Evolutionary conservation across 2,797 vertebrate species (phyloP).

Genomic region (Dallia pectoralis): DNA sequence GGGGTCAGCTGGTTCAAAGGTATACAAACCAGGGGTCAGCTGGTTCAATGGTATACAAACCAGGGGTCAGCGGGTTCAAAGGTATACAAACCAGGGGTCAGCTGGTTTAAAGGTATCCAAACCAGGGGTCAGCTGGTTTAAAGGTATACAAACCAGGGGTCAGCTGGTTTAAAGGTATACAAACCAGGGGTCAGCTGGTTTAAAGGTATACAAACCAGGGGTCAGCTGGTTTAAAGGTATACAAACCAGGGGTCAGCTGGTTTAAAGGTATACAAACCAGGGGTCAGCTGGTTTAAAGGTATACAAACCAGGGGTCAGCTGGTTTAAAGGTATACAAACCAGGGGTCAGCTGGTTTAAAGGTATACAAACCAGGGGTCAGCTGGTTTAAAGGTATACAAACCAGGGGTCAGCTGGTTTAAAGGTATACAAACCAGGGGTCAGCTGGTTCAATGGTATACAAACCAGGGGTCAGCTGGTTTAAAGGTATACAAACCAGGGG

Average conservation of each 20-base stretch:
- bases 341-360: conserved; percentile 90
- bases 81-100: too few species aligned
- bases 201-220: conserved; percentile 89
- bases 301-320: conserved; percentile 81
- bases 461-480: conserved; percentile 85
- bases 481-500: conserved; percentile 88
- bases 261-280: conserved; percentile 93
- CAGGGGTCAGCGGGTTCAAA: too few species aligned
- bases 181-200: conserved; percentile 87
- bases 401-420: conserved; percentile 89
- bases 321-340: conserved; percentile 97
- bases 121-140: conserved; percentile 87
- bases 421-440: conserved; percentile 85
- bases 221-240: conserved; percentile 96
- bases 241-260: conserved; percentile 84
- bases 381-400: conserved; percentile 97
- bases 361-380: conserved; percentile 81
- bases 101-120: conserved; percentile 97
- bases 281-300: conserved; percentile 94
- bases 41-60: too few species aligned
- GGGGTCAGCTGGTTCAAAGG: too few species aligned
- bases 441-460: conserved; percentile 97
- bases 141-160: conserved; percentile 88
- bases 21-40: too few species aligned
- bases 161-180: conserved; percentile 96